phyloP scores from a whole-genome alignment of 1,140 invertebrate genomes.

The Carcinoscorpius rotundicauda region DNA sequence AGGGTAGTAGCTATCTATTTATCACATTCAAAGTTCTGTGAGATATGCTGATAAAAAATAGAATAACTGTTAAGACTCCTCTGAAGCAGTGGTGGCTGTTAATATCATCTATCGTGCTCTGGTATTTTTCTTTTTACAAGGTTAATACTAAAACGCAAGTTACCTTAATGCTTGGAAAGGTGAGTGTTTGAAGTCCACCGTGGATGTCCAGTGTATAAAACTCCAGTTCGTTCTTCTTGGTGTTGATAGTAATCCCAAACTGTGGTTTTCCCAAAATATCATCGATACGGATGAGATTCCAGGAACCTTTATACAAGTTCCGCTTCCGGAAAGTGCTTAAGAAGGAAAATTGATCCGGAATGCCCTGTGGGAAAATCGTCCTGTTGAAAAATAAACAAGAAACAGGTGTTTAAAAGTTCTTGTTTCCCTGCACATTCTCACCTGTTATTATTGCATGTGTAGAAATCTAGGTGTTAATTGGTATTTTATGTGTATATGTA shows the following conservation, averaged over 20 bases:
- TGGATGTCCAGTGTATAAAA: slow-evolving; percentile 46
- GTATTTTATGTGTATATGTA: too few species aligned
- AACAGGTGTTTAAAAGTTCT: too few species aligned
- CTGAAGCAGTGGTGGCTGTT: too few species aligned
- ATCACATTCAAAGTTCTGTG: too few species aligned
- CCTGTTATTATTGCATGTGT: slow-evolving; percentile 1
- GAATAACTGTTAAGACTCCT: too few species aligned
- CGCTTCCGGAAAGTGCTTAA: slow-evolving; percentile 49
- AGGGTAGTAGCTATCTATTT: too few species aligned
- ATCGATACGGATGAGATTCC: slow-evolving; percentile 54
- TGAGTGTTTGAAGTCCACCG: slow-evolving; percentile 44
- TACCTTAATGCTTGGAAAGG: slow-evolving; percentile 45
- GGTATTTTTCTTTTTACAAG: too few species aligned
- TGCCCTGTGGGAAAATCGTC: slow-evolving; percentile 48
- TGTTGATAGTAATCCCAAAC: slow-evolving; percentile 54
- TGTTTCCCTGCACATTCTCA: slow-evolving; percentile 4
- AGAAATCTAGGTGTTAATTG: not conserved
- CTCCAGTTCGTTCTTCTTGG: slow-evolving; percentile 45
- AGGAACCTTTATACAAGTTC: slow-evolving; percentile 45
- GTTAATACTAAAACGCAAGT: slow-evolving; percentile 10
- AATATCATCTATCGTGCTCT: too few species aligned
- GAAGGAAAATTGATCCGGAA: slow-evolving; percentile 58
- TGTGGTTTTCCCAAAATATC: slow-evolving; percentile 46
- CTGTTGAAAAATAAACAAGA: slow-evolving; percentile 31
- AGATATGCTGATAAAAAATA: too few species aligned